Percentiles rank a stretch among this genome's conserved stretches.
Evolutionary conservation across 2,113 vertebrate species (phyloP).

Genomic region (Pluvianellus socialis): DNA sequence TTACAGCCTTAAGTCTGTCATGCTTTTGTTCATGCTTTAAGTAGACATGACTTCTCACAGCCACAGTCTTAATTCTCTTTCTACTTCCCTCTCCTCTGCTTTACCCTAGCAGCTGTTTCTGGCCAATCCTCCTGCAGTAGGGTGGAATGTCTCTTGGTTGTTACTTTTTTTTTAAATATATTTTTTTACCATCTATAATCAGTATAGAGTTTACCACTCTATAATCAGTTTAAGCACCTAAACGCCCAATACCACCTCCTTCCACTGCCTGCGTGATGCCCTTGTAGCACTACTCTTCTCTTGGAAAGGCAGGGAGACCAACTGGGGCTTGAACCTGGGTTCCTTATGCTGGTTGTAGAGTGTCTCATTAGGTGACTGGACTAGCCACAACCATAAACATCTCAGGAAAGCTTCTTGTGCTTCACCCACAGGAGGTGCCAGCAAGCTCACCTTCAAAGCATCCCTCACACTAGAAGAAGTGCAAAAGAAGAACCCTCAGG

Average conservation of each 20-base stretch:
- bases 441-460: constrained; percentile 80
- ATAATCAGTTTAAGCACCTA: not conserved
- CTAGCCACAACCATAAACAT: not conserved
- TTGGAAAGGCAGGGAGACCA: not conserved
- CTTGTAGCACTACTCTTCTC: not conserved
- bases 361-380: not conserved
- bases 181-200: not conserved
- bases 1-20: not conserved
- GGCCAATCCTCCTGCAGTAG: not conserved
- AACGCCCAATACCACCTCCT: not conserved
- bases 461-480: constrained; percentile 84
- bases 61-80: not conserved
- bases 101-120: not conserved
- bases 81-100: not conserved
- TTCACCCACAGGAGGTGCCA: constrained; percentile 78
- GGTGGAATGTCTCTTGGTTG: not conserved
- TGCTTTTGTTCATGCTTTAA: not conserved
- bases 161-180: not conserved
- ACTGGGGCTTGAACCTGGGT: not conserved
- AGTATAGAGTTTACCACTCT: not conserved
- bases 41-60: not conserved
- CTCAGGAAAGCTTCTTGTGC: not conserved
- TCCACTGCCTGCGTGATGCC: not conserved
- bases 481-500: constrained; percentile 76
- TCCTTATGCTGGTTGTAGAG: not conserved